phyloP scores from a whole-genome alignment of 2,888 invertebrate species.

The Drosophila borealis region DNA sequence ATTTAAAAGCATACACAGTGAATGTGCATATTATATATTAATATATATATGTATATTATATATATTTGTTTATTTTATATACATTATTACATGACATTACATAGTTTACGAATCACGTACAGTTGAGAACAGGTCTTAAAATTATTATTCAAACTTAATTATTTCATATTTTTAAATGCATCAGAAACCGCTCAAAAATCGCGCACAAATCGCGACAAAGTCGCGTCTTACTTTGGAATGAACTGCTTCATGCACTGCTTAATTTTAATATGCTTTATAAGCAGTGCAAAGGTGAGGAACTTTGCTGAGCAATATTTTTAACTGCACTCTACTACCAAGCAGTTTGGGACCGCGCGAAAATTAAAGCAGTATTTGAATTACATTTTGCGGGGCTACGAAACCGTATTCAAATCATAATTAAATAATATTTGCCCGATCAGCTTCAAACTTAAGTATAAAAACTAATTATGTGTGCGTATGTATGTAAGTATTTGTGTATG shows the following conservation, averaged over 20 bases:
- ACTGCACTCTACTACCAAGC: not conserved
- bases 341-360: not conserved
- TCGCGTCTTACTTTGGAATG: not conserved
- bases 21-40: no score
- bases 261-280: fast-evolving
- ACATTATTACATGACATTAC: no score
- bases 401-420: not conserved
- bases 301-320: not conserved
- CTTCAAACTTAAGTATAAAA: no score
- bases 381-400: not conserved
- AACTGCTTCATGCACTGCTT: conserved; percentile 19
- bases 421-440: no score
- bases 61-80: no score
- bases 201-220: not conserved
- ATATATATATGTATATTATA: no score
- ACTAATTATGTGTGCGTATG: no score
- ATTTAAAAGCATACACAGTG: not conserved
- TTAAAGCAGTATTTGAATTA: not conserved
- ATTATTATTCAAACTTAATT: no score
- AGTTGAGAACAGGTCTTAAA: no score
- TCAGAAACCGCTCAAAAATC: not conserved
- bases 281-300: conserved; percentile 1
- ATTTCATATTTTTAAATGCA: no score
- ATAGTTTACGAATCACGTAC: no score
- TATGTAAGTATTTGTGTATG: no score